These are phyloP conservation scores for Excalfactoria chinensis DNA, from an alignment of 2,113 vertebrate genomes.

Conservation along the genomic window DNA sequence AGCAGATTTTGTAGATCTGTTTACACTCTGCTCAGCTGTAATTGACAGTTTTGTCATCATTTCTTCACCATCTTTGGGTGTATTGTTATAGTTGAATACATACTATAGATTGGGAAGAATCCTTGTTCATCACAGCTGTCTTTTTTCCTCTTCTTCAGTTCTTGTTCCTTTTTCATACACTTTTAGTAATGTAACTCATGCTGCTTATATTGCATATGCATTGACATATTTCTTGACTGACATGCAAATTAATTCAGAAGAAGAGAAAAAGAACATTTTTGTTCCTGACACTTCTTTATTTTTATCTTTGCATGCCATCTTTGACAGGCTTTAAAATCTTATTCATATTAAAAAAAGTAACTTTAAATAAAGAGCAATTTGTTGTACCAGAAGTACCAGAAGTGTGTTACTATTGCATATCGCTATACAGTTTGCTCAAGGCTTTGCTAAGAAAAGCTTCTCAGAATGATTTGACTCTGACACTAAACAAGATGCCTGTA, in stretches of 20 bases:
- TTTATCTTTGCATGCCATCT: slow-evolving; percentile 78
- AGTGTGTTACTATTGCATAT: slow-evolving; percentile 61
- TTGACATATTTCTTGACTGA: slow-evolving; percentile 82
- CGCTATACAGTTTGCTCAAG: slow-evolving; percentile 50
- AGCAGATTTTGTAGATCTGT: slow-evolving; percentile 68
- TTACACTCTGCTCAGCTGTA: slow-evolving; percentile 66
- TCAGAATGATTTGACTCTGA: slow-evolving; percentile 15
- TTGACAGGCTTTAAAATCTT: slow-evolving; percentile 79
- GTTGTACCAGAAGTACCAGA: slow-evolving; percentile 75
- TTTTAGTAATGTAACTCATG: slow-evolving; percentile 76
- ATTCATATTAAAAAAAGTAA: slow-evolving; percentile 71
- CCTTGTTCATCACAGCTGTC: slow-evolving; percentile 75
- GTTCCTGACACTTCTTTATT: slow-evolving; percentile 78
- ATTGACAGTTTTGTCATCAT: slow-evolving; percentile 76
- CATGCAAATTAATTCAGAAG: slow-evolving; percentile 79
- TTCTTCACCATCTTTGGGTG: slow-evolving; percentile 68
- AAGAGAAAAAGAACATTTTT: slow-evolving; percentile 80
- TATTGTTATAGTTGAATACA: slow-evolving; percentile 75
- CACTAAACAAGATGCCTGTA: background rate
- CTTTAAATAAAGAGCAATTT: slow-evolving; percentile 81
- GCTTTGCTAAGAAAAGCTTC: slow-evolving; percentile 44
- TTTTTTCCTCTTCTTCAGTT: slow-evolving; percentile 62
- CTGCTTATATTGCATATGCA: slow-evolving; percentile 75
- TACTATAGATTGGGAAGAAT: slow-evolving; percentile 45
- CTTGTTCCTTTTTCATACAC: slow-evolving; percentile 71